These are phyloP conservation scores for Brenthis hecate DNA, from an alignment of 2,888 invertebrate genomes.

Conservation along the genomic window DNA sequence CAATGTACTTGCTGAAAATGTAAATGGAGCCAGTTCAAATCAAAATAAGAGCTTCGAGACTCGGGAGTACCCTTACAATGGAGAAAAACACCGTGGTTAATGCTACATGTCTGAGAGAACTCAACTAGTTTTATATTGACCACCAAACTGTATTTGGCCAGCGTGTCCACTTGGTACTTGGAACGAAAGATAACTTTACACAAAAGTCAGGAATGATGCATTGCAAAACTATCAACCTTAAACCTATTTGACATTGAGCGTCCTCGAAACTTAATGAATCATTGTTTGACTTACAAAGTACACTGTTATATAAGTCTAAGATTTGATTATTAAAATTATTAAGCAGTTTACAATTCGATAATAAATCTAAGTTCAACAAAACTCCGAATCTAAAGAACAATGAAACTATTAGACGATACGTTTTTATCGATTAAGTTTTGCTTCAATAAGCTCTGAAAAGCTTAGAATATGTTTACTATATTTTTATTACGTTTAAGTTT, in stretches of 20 bases:
- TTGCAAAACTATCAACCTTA: neutral
- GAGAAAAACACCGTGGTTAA: too few species aligned
- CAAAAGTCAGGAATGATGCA: too few species aligned
- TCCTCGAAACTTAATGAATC: conserved; percentile 16
- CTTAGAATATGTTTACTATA: neutral
- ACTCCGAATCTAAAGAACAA: conserved; percentile 5
- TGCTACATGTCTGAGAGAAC: too few species aligned
- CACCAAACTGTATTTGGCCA: too few species aligned
- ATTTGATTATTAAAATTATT: conserved; percentile 19
- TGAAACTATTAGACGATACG: conserved; percentile 12
- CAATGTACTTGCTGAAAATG: too few species aligned
- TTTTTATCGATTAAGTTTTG: neutral
- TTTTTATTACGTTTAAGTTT: too few species aligned
- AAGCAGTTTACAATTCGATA: conserved; percentile 4
- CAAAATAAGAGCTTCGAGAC: too few species aligned
- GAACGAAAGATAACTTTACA: too few species aligned
- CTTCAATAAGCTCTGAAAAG: neutral
- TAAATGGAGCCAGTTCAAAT: too few species aligned
- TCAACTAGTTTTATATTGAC: too few species aligned
- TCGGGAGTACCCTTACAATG: too few species aligned
- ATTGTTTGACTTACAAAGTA: conserved; percentile 19
- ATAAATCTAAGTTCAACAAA: conserved; percentile 13
- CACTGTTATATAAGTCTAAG: conserved; percentile 9
- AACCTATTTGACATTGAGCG: neutral
- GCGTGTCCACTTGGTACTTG: too few species aligned